Base-by-base conservation (phyloP, 2,888 invertebrate genomes). In the Caradrina clavipalpis region DNA sequence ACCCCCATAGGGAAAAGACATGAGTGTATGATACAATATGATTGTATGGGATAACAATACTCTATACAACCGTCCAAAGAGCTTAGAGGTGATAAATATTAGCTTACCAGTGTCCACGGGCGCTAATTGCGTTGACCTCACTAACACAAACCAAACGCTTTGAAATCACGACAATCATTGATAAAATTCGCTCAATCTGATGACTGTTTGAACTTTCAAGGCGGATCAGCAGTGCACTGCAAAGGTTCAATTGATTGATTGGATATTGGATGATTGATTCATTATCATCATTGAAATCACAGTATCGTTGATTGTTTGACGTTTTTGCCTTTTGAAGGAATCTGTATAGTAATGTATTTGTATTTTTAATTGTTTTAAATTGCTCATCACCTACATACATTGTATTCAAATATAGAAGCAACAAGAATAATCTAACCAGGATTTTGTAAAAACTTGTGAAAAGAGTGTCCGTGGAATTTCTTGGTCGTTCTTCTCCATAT, bases 111-210 rank as follows among this genome's bases (percentile, higher is more conserved):
- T 71, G 35, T 77, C 49, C 19, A 50, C 54, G 42, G 22, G 47
- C 11, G 49, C 58, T 73, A 63, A 74, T 74, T 73, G 50, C 45
- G 54, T 55, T 73, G 78, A 73, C 64, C 73, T 21, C 15, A 62
- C 78, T 49, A 47, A 47, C 78, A 58, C 74, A 63, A 22, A 10
- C 21, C 63, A 54, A 63, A 58, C 35, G 73, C 78, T 74, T 74
- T 47, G 57, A 60, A 73, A 77, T 71, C 42, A 77, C 61, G 50
- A 51, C 63, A 78, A 53, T 72, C 78, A 72, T 62, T 74, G 60
- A 71, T 51, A 50, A 77, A 55, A 50, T 70, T 26, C 47, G 56
- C 19, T 57, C 15, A 26, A 22, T 51, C 39, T 56, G 22, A 73
- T 77, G 56, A 72, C 57, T 57, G 73, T 73, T 73, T 60, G 72